phyloP scores from a whole-genome alignment of 2,888 invertebrate genomes.

The Tortrix viridana region DNA sequence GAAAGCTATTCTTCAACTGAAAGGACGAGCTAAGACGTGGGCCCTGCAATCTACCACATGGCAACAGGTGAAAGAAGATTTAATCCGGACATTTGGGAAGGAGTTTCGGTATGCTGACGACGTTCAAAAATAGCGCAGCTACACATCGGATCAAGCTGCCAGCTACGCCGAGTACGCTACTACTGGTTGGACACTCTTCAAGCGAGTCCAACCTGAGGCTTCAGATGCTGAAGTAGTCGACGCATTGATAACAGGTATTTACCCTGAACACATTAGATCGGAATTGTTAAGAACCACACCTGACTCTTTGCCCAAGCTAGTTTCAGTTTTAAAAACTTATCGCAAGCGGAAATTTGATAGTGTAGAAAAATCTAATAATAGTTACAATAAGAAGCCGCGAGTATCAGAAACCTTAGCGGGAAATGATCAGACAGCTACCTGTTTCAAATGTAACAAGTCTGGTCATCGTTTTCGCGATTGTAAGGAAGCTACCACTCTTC shows the following conservation, averaged over 20 bases:
- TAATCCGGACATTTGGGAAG: constrained; percentile 36
- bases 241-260: constrained; percentile 27
- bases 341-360: constrained; percentile 25
- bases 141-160: constrained; percentile 38
- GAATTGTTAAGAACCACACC: constrained; percentile 28
- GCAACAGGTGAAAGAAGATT: constrained; percentile 37
- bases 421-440: not conserved
- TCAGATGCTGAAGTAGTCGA: constrained; percentile 10
- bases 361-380: not conserved
- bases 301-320: constrained; percentile 16
- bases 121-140: constrained; percentile 32
- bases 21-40: constrained; percentile 41
- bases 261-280: constrained; percentile 17
- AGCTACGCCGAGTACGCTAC: constrained; percentile 39
- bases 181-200: constrained; percentile 39
- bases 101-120: constrained; percentile 40
- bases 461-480: constrained; percentile 27
- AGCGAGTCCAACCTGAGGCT: constrained; percentile 25
- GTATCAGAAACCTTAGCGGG: not conserved
- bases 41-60: constrained; percentile 39
- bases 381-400: not conserved
- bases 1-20: constrained; percentile 40
- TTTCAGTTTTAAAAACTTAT: constrained; percentile 21
- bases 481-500: not conserved
- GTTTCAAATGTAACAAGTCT: constrained; percentile 25